Conservation (phyloP, 1,140 invertebrate species). For the Nasonia longicornis region DNA sequence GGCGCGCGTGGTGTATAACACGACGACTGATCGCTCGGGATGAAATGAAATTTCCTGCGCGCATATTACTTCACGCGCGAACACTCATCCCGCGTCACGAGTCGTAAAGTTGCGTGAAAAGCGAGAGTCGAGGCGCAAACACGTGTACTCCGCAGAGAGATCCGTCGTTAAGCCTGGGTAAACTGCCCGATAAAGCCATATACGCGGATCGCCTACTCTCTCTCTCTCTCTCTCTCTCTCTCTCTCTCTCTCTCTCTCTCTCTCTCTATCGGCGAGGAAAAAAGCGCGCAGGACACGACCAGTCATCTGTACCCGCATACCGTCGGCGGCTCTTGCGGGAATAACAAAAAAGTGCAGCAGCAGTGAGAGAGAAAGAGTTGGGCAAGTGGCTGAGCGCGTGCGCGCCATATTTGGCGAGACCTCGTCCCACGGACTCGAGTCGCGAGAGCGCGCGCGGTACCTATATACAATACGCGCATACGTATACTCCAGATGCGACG, state of each 20-base stretch:
- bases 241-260: too few species aligned
- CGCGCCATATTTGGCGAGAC: constrained; percentile 62
- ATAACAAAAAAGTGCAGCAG: neutral
- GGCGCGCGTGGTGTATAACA: neutral
- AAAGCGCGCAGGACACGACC: neutral
- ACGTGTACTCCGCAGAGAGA: neutral
- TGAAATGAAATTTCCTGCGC: too few species aligned
- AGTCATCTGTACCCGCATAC: neutral
- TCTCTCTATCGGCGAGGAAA: neutral
- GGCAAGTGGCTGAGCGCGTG: constrained; percentile 50
- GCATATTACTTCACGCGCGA: too few species aligned
- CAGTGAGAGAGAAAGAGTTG: constrained; percentile 44
- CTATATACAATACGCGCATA: constrained; percentile 17
- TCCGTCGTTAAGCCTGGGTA: neutral
- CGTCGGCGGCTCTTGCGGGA: neutral
- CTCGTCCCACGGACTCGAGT: constrained; percentile 59
- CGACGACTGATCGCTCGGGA: too few species aligned
- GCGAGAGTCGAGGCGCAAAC: neutral
- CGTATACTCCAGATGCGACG: constrained; percentile 43
- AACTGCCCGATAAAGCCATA: neutral
- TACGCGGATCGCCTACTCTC: constrained; percentile 16
- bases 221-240: too few species aligned
- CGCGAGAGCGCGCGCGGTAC: neutral
- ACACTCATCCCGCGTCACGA: too few species aligned
- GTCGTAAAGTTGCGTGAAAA: neutral